Percentiles rank a stretch among this genome's conserved stretches.
Evolutionary conservation across 1,140 invertebrate genomes (phyloP).

Genomic region (Manduca sexta): DNA sequence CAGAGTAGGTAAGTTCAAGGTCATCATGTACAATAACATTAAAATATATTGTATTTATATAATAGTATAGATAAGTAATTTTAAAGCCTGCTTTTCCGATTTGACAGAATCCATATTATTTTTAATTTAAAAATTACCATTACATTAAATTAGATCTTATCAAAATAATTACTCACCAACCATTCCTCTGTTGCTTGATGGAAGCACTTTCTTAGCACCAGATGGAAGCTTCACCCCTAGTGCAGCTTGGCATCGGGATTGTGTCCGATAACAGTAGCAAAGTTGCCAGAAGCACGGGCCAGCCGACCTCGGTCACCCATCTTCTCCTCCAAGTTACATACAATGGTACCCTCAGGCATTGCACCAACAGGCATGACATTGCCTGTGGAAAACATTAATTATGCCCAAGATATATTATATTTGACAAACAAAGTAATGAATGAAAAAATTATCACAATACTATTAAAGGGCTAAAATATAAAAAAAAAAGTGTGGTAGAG

Average conservation of each 20-base stretch:
- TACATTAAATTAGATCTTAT: too few relatives aligned
- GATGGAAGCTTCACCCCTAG: constrained; percentile 98
- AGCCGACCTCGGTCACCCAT: constrained; percentile 97
- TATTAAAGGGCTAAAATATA: neutral
- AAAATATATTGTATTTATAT: too few relatives aligned
- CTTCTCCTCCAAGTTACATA: constrained; percentile 99
- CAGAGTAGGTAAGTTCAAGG: constrained; percentile 75
- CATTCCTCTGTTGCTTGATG: constrained; percentile 98
- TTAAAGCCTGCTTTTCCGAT: constrained; percentile 18
- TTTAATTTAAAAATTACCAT: too few relatives aligned
- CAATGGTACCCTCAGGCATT: constrained; percentile 99
- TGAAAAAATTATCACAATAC: neutral
- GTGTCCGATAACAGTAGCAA: constrained; percentile 98
- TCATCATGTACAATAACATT: constrained; percentile 40
- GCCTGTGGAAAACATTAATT: constrained; percentile 73
- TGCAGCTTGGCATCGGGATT: constrained; percentile 97
- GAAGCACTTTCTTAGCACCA: constrained; percentile 98
- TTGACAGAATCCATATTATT: too few relatives aligned
- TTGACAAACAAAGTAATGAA: too few relatives aligned
- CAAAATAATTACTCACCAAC: constrained; percentile 83
- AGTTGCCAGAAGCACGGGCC: constrained; percentile 98
- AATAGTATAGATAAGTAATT: too few relatives aligned
- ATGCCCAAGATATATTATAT: too few relatives aligned
- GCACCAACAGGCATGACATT: constrained; percentile 98
- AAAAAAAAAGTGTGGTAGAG: too few relatives aligned